Evolutionary conservation across 2,797 vertebrate species (phyloP), one percentile per base, ranked within the genome.

Genomic region (Sebastes matsubarae): DNA sequence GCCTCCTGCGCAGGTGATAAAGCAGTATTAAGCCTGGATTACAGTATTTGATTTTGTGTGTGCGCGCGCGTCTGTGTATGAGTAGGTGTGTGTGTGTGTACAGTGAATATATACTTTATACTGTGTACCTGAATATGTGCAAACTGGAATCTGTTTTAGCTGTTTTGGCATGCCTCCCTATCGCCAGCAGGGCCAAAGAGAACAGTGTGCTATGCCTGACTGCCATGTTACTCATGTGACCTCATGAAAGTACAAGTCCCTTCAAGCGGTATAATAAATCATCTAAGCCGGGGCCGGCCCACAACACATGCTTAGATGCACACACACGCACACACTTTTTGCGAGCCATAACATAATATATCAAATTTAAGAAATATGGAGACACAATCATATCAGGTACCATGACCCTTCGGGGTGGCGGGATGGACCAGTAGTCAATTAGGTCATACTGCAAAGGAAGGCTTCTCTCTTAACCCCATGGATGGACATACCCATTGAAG

Each of bases 191-290:
- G 85, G 68, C 83, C 75, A 72, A 60, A 72, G 58, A 89, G 74
- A 84, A 73, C 70, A 38, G 69, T 54, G 79, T 46, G 82, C 79
- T 80, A 65, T 57, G 87, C 86, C 88, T 72, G 76, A 68, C 84
- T 88, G 89, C 87, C 87, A 79, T 84, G 85, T 85, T 86, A 69
- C 85, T 89, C 84, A 66, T 84, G 85, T 94, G 92, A 90, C 92
- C 89, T 90, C 87, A 77, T 90, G 79, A 84, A 92, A 86, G 88
- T 83, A 88, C 85, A 83, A 83, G 91, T 90, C 86, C 91, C 93
- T 92, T 81, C 83, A 74, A 94, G 94, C 87, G 2, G 72, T 81
- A 46, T 92, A 92, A 95, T 93, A 94, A 94, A 94, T 95, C 94
- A 94, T 73, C 14, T 4, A 60, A 67, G 89, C 82, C 66, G 3